Base-by-base conservation (phyloP, 2,888 invertebrate species). In the Chrysina gloriosa region DNA sequence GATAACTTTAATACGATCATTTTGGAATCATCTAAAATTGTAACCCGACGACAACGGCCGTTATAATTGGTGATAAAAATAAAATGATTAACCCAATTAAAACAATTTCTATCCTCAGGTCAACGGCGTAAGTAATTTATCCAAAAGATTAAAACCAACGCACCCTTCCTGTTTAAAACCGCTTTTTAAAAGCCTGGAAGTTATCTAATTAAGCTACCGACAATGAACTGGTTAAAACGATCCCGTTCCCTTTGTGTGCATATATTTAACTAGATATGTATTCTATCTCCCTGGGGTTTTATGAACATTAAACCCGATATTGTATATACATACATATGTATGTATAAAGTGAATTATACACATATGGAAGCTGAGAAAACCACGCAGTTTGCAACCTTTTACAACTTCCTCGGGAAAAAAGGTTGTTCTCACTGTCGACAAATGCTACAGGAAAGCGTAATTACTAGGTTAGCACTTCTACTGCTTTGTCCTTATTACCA, bases 41-140 rank as follows among this genome's bases (percentile, higher is more conserved):
- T 23, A 36, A 61, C 42, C 14, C 42, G 42, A n/a, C n/a, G n/a
- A 42, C 58, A 42, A 61, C n/a, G 23, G 4, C 9, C 27, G 16
- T 16, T 42, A 61, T 27, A 61, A 61, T 61, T 61, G 42, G 39
- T 42, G 58, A 27, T 27, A 27, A 42, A 42, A 61, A 61, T 61
- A 61, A 61, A 61, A 42, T 61, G 58, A 61, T 61, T 61, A 61
- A 45, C 23, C 9, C 58, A 42, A 61, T 61, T 61, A 61, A 61
- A 27, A 27, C 27, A 58, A 58, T 58, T 58, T 27, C 54, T 31
- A 19, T 54, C 45, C 58, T 42, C 58, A 58, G 39, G 58, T 58
- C 58, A 58, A 25, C 58, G 42, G 42, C 27, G 42, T 61, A 42
- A 45, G 29, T 25, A 56, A 56, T 56, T 36, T 9, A 61, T 29